phyloP scores from a whole-genome alignment of 2,797 vertebrate species.

The Bovichtus diacanthus region DNA sequence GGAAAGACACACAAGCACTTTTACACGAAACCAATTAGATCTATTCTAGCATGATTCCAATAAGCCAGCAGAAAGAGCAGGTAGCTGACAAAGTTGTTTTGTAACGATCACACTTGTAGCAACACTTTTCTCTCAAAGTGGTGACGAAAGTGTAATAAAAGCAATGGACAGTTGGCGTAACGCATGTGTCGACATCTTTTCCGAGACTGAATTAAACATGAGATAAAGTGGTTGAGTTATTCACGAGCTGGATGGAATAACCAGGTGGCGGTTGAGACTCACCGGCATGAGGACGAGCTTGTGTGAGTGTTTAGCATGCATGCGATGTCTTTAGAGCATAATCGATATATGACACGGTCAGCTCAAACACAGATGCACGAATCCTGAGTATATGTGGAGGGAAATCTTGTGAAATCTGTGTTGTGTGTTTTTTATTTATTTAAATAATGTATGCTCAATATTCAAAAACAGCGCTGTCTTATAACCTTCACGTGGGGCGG shows the following conservation, averaged over 20 bases:
- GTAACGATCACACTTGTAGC: conserved; percentile 53
- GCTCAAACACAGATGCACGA: conserved; percentile 20
- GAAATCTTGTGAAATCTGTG: conserved; percentile 6
- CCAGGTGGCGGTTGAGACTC: conserved; percentile 27
- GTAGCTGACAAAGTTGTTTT: conserved; percentile 57
- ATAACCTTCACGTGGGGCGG: no score
- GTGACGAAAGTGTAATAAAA: conserved; percentile 72
- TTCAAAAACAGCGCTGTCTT: no score
- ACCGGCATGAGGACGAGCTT: conserved; percentile 13
- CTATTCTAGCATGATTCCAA: conserved; percentile 26
- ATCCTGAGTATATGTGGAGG: neutral
- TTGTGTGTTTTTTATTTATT: neutral
- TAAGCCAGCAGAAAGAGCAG: conserved; percentile 34
- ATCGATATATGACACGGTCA: conserved; percentile 51
- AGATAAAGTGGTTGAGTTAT: conserved; percentile 68
- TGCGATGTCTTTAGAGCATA: conserved; percentile 32
- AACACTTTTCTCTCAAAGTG: conserved; percentile 54
- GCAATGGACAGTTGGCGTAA: conserved; percentile 47
- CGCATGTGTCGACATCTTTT: conserved; percentile 72
- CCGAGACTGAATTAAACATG: conserved; percentile 73
- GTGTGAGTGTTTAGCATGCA: conserved; percentile 55
- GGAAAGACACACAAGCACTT: conserved; percentile 37
- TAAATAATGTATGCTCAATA: no score
- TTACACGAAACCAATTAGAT: conserved; percentile 36
- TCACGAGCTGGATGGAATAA: conserved; percentile 66